Base-by-base conservation (phyloP, 2,797 vertebrate species). In the Botia almorhae region DNA sequence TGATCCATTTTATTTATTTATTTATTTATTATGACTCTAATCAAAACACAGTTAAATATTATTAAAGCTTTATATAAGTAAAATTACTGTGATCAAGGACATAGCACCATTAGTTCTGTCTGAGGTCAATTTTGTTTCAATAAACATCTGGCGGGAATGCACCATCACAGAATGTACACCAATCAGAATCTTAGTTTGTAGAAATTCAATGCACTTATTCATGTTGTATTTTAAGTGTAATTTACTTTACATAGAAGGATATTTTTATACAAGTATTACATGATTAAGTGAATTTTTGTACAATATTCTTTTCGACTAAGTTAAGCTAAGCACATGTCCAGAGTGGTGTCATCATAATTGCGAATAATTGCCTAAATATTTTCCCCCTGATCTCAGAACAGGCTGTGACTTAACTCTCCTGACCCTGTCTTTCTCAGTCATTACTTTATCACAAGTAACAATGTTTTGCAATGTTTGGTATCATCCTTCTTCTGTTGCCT, bases 391-490 rank as follows among this genome's bases (percentile, higher is more conserved):
- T 79, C 81, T 56, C 79, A 81, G 80, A 83, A 78, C 23, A 81
- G 68, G 69, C 29, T 53, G 68, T 46, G 68, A 69, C 79, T 84
- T 79, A 7, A 51, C 83, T 81, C 43, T 77, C 53, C 13, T 81
- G 78, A 84, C 85, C 78, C 69, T 69, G 63, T 84, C 53, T 81
- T 56, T 51, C 79, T 84, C 78, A 80, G 60, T 80, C 75, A 84
- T 78, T 87, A 75, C 81, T 85, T 81, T 71, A 87, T 85, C 82
- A 81, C 81, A 76, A 58, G 78, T 80, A 87, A 83, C 84, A 82
- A 80, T 85, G 86, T 84, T 85, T 81, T 78, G 75, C 76, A 83
- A 74, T 87, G 86, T 85, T 87, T 87, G 81, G 81, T 87, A 84
- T 85, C 76, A 85, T 85, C 84, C 82, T 83, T 84, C 82, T 85